Evolutionary conservation across 2,888 invertebrate species (phyloP).

Genomic region (Pegoplata infirma): DNA sequence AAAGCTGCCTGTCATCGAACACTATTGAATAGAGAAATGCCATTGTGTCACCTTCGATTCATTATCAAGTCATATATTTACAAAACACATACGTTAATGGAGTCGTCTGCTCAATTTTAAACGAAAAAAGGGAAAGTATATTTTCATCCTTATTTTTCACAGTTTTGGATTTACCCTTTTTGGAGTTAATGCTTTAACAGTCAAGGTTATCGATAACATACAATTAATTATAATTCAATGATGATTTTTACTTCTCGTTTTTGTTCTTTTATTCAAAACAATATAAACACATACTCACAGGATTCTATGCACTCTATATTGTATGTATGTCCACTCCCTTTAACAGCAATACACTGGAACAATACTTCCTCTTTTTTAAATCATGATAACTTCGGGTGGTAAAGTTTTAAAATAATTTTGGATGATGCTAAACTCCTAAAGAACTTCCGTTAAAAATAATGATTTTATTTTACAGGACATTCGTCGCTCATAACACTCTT

Average conservation of each 20-base stretch:
- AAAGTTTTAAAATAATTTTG: slow-evolving; percentile 29
- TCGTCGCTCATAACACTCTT: background rate
- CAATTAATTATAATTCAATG: slow-evolving; percentile 62
- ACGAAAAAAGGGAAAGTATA: slow-evolving; percentile 51
- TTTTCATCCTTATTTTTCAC: background rate
- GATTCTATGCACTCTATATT: background rate
- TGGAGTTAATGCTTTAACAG: slow-evolving; percentile 44
- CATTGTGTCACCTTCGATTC: slow-evolving; percentile 59
- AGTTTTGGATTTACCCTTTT: slow-evolving; percentile 28
- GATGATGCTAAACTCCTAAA: slow-evolving; percentile 30
- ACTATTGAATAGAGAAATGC: slow-evolving; percentile 43
- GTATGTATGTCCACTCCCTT: background rate
- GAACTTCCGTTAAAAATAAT: slow-evolving; percentile 20
- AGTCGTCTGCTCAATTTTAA: slow-evolving; percentile 27
- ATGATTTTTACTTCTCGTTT: slow-evolving; percentile 45
- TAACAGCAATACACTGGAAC: background rate
- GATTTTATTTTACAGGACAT: slow-evolving; percentile 13
- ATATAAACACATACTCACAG: slow-evolving; percentile 3
- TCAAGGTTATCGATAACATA: slow-evolving; percentile 62
- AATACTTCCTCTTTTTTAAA: background rate
- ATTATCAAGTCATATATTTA: slow-evolving; percentile 47
- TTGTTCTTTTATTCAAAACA: slow-evolving; percentile 35
- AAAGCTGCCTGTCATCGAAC: slow-evolving; percentile 45
- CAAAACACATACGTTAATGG: slow-evolving; percentile 46
- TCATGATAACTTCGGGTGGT: slow-evolving; percentile 46